phyloP scores from a whole-genome alignment of 2,888 invertebrate species.

The Arctia plantaginis region DNA sequence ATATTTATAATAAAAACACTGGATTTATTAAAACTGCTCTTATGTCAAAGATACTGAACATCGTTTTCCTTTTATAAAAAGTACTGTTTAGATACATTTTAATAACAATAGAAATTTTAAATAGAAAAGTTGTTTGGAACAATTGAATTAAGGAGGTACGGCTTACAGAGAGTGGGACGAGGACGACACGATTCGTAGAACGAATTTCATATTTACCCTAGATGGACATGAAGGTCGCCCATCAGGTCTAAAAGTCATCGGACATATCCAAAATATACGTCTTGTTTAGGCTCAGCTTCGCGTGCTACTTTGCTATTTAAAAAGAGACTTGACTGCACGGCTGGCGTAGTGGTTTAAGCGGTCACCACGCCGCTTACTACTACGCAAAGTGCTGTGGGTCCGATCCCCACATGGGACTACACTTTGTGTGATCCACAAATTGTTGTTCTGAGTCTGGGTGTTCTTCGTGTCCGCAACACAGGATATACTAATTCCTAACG shows the following conservation, averaged over 20 bases:
- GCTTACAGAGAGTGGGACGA: constrained; percentile 19
- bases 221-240: neutral
- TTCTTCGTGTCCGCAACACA: too few species aligned
- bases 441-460: too few species aligned
- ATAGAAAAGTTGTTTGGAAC: constrained; percentile 40
- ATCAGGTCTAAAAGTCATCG: neutral
- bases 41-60: constrained; percentile 52
- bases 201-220: neutral
- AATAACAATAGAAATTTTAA: constrained; percentile 59
- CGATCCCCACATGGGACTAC: too few species aligned
- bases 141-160: constrained; percentile 20
- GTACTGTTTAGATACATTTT: constrained; percentile 58
- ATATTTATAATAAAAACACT: constrained; percentile 47
- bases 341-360: too few species aligned
- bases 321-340: too few species aligned
- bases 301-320: too few species aligned
- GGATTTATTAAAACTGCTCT: constrained; percentile 51
- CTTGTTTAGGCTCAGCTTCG: too few species aligned
- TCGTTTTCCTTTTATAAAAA: constrained; percentile 57
- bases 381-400: too few species aligned
- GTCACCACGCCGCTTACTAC: too few species aligned
- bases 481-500: too few species aligned
- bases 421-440: too few species aligned
- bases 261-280: neutral
- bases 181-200: constrained; percentile 25